These are phyloP conservation scores for Rhagonycha fulva DNA, from an alignment of 2,888 invertebrate species.

Conservation along the genomic window DNA sequence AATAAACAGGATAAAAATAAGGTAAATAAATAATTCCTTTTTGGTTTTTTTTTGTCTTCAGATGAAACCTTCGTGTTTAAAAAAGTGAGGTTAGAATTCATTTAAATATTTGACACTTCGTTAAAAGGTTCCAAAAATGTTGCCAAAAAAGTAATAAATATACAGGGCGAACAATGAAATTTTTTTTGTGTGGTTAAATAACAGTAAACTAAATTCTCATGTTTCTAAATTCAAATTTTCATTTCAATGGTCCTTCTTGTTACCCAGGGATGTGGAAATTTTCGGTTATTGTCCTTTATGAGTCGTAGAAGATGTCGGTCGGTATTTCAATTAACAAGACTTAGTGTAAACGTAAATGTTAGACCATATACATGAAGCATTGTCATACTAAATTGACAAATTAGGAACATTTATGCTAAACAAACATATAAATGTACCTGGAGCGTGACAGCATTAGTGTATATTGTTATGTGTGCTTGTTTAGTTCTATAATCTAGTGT, in stretches of 20 bases:
- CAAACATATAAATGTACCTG: conserved; percentile 16
- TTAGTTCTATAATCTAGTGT: conserved; percentile 26
- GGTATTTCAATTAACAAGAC: neutral
- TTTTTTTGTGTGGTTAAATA: neutral
- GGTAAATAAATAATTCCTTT: no score
- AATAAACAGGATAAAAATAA: no score
- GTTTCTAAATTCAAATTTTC: neutral
- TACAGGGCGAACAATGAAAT: no score
- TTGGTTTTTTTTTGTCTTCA: no score
- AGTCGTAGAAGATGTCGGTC: neutral
- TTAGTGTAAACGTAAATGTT: neutral
- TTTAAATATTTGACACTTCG: no score
- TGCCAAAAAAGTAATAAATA: no score
- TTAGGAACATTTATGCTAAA: conserved; percentile 10
- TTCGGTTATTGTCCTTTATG: neutral
- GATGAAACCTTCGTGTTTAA: no score
- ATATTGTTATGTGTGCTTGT: conserved; percentile 23
- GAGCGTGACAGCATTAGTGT: conserved; percentile 22
- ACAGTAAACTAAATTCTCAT: neutral
- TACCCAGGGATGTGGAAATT: neutral
- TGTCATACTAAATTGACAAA: conserved; percentile 18
- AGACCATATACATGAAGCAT: neutral
- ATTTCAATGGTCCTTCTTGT: neutral
- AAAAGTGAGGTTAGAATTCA: no score
- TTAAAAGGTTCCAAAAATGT: no score